Evolutionary conservation across 2,888 invertebrate genomes (phyloP), one percentile per base, ranked within the genome.

Genomic region (Drosophila tripunctata): DNA sequence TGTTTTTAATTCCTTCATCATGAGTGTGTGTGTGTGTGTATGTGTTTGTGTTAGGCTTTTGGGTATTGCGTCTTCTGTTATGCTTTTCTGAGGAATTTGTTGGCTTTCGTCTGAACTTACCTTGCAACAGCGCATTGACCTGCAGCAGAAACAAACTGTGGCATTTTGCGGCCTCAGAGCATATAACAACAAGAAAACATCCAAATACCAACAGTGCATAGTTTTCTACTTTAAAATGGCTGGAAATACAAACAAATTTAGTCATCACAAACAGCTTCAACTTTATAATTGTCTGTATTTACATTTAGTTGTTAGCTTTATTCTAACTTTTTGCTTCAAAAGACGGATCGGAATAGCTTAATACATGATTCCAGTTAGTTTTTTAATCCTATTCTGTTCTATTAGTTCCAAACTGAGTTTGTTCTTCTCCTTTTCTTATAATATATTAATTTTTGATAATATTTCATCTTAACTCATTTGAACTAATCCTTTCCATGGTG

Each of bases 61-160:
- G 47, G 58, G 41, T 66, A 55, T 45, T 44, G 35, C 36, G 41
- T 33, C 33, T 51, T 45, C 63, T 69, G 67, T 65, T 83, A 74
- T 68, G 66, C 61, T 66, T 68, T 77, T 77, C 73, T 66, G 64
- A 65, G 75, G 77, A 84, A 84, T 74, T 77, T 61, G 14, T 50
- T 56, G 52, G 30, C 47, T 79, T 77, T 82, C 67, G 58, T 45
- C 41, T 54, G 66, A 75, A 70, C 56, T 82, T 85, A 78, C 76
- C 76, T 75, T 82, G 83, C 86, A 79, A 15, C 69, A 51, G 83
- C 67, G 67, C 83, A 83, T 80, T 86, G 80, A 82, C 72, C 86
- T 82, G 61, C 71, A 61, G 15, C 50, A 15, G 10, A 12, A 15
- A 10, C 31, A 6, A 57, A 33, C 12, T 12, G n/a, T 7, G 36